Conservation (phyloP, 2,113 vertebrate species). For the Petroica traversi region DNA sequence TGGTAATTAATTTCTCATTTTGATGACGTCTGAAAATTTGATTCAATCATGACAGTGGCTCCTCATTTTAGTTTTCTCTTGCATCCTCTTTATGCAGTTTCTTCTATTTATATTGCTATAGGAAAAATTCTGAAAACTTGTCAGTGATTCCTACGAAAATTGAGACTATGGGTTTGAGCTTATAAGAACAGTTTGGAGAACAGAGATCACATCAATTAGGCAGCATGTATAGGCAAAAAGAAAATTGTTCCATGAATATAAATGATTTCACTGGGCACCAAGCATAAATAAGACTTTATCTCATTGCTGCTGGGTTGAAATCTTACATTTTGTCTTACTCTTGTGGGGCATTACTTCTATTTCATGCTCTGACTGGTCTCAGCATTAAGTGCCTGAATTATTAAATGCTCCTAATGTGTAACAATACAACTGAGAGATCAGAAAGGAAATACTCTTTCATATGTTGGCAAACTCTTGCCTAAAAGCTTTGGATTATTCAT, state of each 20-base stretch:
- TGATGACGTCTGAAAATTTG: neutral
- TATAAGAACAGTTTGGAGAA: neutral
- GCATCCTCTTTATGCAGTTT: neutral
- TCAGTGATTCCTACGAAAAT: neutral
- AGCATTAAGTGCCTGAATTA: neutral
- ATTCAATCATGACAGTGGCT: neutral
- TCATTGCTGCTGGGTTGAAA: neutral
- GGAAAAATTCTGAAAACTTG: neutral
- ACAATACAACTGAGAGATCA: neutral
- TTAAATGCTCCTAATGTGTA: neutral
- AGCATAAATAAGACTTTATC: neutral
- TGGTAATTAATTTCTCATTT: neutral
- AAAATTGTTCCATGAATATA: neutral
- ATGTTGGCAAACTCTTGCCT: neutral
- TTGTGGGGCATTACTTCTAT: neutral
- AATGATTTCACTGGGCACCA: neutral
- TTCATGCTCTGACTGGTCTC: neutral
- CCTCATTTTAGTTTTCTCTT: neutral
- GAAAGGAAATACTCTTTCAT: neutral
- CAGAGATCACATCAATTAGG: neutral
- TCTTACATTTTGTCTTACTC: neutral
- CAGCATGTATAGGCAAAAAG: neutral
- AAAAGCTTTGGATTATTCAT: neutral
- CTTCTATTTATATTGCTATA: neutral
- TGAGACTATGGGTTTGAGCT: neutral